Evolutionary conservation across 2,888 invertebrate species (phyloP).

Genomic region (Myopa testacea): DNA sequence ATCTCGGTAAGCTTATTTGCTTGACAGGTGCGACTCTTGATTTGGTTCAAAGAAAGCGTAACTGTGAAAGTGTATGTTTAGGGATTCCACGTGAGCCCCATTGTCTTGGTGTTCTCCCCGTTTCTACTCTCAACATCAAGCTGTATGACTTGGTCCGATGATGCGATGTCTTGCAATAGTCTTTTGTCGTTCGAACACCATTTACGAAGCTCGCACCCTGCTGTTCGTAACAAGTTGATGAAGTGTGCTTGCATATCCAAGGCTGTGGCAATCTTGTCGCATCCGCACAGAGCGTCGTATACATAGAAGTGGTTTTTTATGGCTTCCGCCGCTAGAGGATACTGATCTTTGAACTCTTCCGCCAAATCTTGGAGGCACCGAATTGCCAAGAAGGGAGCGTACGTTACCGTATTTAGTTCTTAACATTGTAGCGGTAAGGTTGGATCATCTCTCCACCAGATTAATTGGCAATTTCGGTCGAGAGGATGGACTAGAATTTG

Average conservation of each 20-base stretch:
- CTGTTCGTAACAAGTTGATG: constrained; percentile 13
- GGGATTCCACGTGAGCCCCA: constrained; percentile 39
- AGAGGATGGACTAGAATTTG: background rate
- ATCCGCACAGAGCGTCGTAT: constrained; percentile 36
- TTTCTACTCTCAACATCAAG: constrained; percentile 14
- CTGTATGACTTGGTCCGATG: constrained; percentile 14
- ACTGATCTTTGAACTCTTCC: background rate
- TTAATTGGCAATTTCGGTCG: background rate
- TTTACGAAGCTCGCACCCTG: constrained; percentile 27
- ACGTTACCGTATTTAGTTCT: background rate
- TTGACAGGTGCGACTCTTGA: constrained; percentile 7
- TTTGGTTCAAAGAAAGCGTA: constrained; percentile 21
- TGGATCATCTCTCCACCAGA: background rate
- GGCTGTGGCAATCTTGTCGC: constrained; percentile 23
- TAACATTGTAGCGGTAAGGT: background rate
- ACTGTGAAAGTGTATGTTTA: constrained; percentile 37
- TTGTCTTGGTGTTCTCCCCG: constrained; percentile 1
- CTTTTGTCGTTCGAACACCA: constrained; percentile 25
- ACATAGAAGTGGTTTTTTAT: constrained; percentile 38
- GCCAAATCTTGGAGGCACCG: constrained; percentile 6
- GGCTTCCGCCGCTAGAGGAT: background rate
- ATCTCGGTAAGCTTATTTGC: background rate
- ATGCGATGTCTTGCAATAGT: constrained; percentile 14
- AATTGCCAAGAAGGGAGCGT: constrained; percentile 18
- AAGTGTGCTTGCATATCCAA: constrained; percentile 32